Percentiles rank a stretch among this genome's conserved stretches.
Conservation (phyloP, 2,113 vertebrate species). For the Pogona vitticeps region DNA sequence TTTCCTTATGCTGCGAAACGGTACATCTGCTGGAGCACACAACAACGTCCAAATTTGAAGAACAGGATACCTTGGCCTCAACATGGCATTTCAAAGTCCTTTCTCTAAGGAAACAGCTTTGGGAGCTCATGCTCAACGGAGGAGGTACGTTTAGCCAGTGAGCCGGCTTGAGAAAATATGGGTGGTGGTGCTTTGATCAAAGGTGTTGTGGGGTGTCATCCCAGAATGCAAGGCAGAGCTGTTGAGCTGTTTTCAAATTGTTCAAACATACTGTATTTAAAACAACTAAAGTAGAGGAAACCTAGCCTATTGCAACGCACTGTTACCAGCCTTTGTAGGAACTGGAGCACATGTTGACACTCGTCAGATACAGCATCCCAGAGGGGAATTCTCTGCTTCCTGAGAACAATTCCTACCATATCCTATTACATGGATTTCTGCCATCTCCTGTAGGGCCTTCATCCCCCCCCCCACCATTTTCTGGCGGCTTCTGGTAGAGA, state of each 20-base stretch:
- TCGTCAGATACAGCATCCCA: neutral
- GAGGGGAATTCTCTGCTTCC: neutral
- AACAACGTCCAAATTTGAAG: constrained; percentile 26
- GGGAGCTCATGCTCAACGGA: neutral
- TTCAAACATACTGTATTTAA: neutral
- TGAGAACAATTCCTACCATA: neutral
- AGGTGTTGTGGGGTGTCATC: neutral
- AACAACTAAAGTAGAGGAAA: neutral
- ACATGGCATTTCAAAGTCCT: constrained; percentile 1
- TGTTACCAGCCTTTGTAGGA: too few species aligned
- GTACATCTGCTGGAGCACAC: constrained; percentile 5
- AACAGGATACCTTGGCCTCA: constrained; percentile 29
- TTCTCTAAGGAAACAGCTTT: constrained; percentile 37
- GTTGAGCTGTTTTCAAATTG: neutral
- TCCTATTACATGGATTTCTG: neutral
- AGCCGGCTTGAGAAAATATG: neutral
- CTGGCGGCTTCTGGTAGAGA: neutral
- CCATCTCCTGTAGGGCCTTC: neutral
- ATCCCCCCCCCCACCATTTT: neutral
- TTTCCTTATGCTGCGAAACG: constrained; percentile 53
- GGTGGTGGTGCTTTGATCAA: neutral
- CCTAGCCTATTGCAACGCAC: neutral
- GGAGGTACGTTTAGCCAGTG: constrained; percentile 35
- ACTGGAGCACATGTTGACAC: neutral
- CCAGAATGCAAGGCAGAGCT: neutral